These are phyloP conservation scores for Trinorchestia longiramus DNA, from an alignment of 1,140 invertebrate species.

Conservation along the genomic window DNA sequence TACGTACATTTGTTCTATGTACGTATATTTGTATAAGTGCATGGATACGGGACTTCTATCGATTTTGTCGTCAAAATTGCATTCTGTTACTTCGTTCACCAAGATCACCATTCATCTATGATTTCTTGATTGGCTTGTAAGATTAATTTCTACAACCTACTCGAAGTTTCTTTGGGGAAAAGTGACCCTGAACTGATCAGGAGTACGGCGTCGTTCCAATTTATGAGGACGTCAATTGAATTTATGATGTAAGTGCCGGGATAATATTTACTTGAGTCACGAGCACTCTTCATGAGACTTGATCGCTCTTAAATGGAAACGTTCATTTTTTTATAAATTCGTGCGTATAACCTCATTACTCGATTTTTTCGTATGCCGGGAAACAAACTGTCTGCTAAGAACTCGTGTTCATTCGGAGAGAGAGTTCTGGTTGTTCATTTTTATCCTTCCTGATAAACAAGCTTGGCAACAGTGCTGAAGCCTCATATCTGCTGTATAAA, in stretches of 20 bases:
- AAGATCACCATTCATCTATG: neutral
- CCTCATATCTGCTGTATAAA: neutral
- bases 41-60: neutral
- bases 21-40: neutral
- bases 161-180: neutral
- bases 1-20: no score
- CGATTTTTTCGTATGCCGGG: neutral
- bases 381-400: neutral
- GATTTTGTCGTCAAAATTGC: neutral
- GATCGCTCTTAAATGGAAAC: neutral
- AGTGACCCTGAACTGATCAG: neutral
- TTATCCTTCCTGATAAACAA: neutral
- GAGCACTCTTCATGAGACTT: neutral
- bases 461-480: neutral
- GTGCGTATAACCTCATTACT: neutral
- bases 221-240: neutral
- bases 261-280: neutral
- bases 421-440: neutral
- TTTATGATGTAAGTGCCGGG: neutral
- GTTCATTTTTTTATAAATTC: neutral
- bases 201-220: neutral
- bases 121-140: neutral
- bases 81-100: neutral
- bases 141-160: neutral
- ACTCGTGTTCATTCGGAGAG: neutral